Evolutionary conservation across 2,888 invertebrate species (phyloP), one percentile per base, ranked within the genome.

Genomic region (Drosophila engyochracea): DNA sequence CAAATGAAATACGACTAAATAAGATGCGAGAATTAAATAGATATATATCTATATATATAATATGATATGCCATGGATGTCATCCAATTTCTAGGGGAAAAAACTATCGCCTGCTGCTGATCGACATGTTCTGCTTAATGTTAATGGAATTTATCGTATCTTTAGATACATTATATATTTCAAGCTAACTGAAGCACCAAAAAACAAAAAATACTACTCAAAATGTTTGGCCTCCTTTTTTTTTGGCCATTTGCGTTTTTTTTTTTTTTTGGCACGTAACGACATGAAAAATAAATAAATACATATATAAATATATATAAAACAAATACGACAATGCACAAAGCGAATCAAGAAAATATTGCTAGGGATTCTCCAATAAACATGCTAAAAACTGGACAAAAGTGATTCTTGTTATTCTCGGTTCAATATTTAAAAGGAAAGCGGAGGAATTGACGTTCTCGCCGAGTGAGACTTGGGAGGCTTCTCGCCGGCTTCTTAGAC

Each of bases 401-500:
- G 31, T 44, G 19, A 12, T 25, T 22, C 16, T 30, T n/a, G 35
- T 22, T 55, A 7, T 55, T 55, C 55, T 52, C n/a, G 0, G 28
- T 58, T 58, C 16, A 53, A 44, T 51, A 63, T 37, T 22, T 31
- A 30, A 55, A 54, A 30, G 25, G 30, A 60, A 30, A 44, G 41
- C 37, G 60, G 49, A 12, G 60, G 28, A 61, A 49, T 58, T 66
- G 41, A 60, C 14, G 39, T 33, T 28, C 35, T 3, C n/a, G 30
- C 7, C 7, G 28, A 28, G 28, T 28, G 28, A 37, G 51, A 19
- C 35, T 52, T 57, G 30, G 52, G 12, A 25, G 69, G 44, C 53
- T 70, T 41, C 58, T 52, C 22, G 9, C 5, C 10, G 19, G 22
- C 31, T 3, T 41, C 47, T 49, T 92, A 93, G 58, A 93, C 93